phyloP scores from a whole-genome alignment of 2,888 invertebrate species.

The Mythimna albipuncta region DNA sequence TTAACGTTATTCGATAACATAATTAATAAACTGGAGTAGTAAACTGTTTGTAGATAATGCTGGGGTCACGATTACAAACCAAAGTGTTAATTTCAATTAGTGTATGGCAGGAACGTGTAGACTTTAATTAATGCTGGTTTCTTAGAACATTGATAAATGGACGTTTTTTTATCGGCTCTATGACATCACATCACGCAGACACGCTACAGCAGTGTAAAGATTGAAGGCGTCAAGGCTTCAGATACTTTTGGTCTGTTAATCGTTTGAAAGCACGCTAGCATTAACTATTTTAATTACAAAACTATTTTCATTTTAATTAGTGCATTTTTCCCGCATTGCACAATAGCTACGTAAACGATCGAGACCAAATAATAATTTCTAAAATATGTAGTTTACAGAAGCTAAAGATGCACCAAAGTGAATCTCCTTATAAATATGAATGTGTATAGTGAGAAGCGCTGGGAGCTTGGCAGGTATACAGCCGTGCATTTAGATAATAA shows the following conservation, averaged over 20 bases:
- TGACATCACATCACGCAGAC: conserved; percentile 46
- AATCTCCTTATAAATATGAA: conserved; percentile 51
- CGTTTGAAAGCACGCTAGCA: conserved; percentile 45
- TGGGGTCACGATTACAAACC: conserved; percentile 55
- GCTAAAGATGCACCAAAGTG: conserved; percentile 24
- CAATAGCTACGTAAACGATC: conserved; percentile 4
- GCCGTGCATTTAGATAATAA: conserved; percentile 77
- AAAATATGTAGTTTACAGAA: conserved; percentile 11
- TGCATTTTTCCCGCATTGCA: conserved; percentile 16
- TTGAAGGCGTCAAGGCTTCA: conserved; percentile 36
- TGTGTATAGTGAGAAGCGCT: conserved; percentile 55
- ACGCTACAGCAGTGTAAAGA: conserved; percentile 27
- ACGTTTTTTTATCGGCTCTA: conserved; percentile 45
- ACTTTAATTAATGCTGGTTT: conserved; percentile 49
- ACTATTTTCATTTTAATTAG: conserved; percentile 41
- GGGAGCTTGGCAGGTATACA: conserved; percentile 71
- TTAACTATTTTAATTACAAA: conserved; percentile 45
- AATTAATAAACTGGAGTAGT: conserved; percentile 58
- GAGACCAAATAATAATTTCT: background rate
- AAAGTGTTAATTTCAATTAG: conserved; percentile 57
- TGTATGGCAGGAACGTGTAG: conserved; percentile 39
- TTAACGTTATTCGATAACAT: conserved; percentile 44
- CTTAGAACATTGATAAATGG: conserved; percentile 56
- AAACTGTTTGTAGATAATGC: conserved; percentile 55
- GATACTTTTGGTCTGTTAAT: conserved; percentile 42